These are phyloP conservation scores for Andrena trimmerana DNA, from an alignment of 2,888 invertebrate species.

Conservation along the genomic window DNA sequence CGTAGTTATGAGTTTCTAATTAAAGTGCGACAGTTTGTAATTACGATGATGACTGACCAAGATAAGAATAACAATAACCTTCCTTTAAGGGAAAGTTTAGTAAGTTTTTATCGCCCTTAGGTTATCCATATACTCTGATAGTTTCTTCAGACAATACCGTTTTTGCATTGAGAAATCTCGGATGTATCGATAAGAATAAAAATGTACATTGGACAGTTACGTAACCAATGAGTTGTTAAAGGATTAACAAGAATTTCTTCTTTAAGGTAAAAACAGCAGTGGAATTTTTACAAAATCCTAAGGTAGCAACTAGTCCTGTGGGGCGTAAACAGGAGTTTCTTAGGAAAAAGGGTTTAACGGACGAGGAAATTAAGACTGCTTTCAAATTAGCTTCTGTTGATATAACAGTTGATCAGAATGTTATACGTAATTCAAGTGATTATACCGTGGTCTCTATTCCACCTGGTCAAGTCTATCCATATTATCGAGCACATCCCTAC, in stretches of 20 bases:
- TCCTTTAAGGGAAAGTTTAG: slow-evolving; percentile 78
- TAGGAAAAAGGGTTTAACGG: slow-evolving; percentile 91
- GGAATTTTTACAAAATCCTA: slow-evolving; percentile 94
- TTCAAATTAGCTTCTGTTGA: slow-evolving; percentile 87
- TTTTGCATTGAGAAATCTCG: background rate
- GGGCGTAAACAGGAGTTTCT: slow-evolving; percentile 93
- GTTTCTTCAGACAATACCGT: background rate
- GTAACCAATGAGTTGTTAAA: slow-evolving; percentile 10
- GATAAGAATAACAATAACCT: slow-evolving; percentile 74
- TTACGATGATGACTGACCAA: slow-evolving; percentile 76
- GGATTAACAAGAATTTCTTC: slow-evolving; percentile 8
- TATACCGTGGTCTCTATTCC: slow-evolving; percentile 79
- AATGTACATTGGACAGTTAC: slow-evolving; percentile 18
- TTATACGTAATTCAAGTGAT: slow-evolving; percentile 68
- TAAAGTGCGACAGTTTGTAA: slow-evolving; percentile 11
- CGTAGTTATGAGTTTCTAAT: slow-evolving; percentile 51
- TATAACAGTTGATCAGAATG: slow-evolving; percentile 56
- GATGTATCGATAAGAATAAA: background rate
- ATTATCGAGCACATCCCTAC: slow-evolving; percentile 70
- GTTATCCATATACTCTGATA: slow-evolving; percentile 35
- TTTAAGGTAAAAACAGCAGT: slow-evolving; percentile 93
- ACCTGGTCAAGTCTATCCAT: slow-evolving; percentile 68
- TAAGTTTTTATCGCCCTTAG: slow-evolving; percentile 69
- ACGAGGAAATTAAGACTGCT: slow-evolving; percentile 91
- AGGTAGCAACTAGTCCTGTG: slow-evolving; percentile 91